These are phyloP conservation scores for Andrena praecox DNA, from an alignment of 2,888 invertebrate genomes.

Conservation along the genomic window DNA sequence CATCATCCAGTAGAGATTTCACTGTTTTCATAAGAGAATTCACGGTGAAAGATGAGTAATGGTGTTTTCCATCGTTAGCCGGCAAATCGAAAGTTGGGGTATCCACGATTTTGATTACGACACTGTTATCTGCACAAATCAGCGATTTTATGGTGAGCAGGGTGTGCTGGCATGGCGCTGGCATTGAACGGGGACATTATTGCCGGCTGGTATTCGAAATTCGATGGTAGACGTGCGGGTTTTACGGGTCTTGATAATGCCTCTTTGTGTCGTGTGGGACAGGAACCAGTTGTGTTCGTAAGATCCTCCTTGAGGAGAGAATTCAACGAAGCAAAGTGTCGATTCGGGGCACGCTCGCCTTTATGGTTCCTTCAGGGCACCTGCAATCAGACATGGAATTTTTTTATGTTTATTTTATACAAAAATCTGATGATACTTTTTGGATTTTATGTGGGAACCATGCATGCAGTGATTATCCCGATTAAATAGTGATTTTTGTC, in stretches of 20 bases:
- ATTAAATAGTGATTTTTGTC: no score
- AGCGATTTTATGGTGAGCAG: background rate
- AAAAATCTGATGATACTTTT: background rate
- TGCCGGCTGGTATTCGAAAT: background rate
- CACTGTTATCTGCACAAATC: background rate
- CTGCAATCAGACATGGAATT: slow-evolving; percentile 9
- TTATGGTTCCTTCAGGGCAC: background rate
- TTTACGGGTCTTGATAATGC: background rate
- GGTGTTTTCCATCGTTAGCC: background rate
- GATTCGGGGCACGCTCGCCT: background rate
- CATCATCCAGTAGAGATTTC: background rate
- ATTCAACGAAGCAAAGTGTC: background rate
- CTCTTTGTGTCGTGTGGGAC: background rate
- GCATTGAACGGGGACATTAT: background rate
- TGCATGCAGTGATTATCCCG: no score
- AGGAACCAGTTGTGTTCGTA: background rate
- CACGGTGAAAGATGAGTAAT: background rate
- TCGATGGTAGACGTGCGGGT: background rate
- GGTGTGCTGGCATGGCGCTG: background rate
- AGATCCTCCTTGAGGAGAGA: background rate
- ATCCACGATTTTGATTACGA: background rate
- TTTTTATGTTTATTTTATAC: no score
- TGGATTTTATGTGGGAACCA: background rate
- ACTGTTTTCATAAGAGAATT: background rate
- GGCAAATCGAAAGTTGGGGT: background rate